phyloP scores from a whole-genome alignment of 2,797 vertebrate species.

The Protonibea diacanthus region DNA sequence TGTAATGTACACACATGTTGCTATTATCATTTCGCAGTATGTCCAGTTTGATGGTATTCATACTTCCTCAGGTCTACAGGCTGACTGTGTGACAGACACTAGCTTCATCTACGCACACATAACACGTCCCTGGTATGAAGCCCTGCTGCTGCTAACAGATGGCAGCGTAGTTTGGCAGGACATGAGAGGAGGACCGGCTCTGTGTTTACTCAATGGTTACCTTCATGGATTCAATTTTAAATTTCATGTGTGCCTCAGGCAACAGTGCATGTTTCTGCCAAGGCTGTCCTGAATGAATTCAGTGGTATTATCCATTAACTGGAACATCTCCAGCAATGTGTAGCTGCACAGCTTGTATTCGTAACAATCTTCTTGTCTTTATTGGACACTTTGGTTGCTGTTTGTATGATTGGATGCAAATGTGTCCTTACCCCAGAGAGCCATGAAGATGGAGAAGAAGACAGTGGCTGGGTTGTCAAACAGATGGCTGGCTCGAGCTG shows the following conservation, averaged over 20 bases:
- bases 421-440: slow-evolving; percentile 92
- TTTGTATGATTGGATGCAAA: not conserved
- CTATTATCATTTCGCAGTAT: not conserved
- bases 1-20: too few relatives aligned
- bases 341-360: not conserved
- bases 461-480: slow-evolving; percentile 98
- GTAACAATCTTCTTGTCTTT: not conserved
- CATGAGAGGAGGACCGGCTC: slow-evolving; percentile 23
- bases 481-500: slow-evolving; percentile 94
- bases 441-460: slow-evolving; percentile 99
- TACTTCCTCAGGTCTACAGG: slow-evolving; percentile 11
- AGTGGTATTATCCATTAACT: not conserved
- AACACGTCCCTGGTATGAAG: slow-evolving; percentile 22
- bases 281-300: not conserved
- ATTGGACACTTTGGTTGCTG: not conserved
- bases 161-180: slow-evolving; percentile 55
- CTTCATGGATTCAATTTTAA: not conserved
- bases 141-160: slow-evolving; percentile 66
- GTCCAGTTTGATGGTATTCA: not conserved
- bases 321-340: not conserved
- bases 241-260: not conserved
- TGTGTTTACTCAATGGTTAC: slow-evolving; percentile 5
- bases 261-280: not conserved
- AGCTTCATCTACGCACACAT: slow-evolving; percentile 33
- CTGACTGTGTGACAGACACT: slow-evolving; percentile 35